Conservation (phyloP, 2,113 vertebrate species). For the Dicentrarchus labrax region DNA sequence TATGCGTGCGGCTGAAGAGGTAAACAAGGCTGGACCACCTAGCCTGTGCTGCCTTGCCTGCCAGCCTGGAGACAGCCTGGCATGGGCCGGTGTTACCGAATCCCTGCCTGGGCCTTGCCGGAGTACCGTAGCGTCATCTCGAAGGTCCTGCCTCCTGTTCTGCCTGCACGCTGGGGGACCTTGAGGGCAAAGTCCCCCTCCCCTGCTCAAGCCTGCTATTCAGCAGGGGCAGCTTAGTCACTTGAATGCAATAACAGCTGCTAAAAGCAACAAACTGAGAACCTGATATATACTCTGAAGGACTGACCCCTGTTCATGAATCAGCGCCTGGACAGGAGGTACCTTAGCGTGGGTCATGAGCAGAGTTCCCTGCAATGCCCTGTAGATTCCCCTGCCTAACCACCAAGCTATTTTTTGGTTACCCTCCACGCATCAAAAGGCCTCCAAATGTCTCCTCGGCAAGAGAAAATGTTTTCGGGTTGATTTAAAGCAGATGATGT, state of each 20-base stretch:
- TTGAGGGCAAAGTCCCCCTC: conserved; percentile 21
- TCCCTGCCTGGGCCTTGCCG: background rate
- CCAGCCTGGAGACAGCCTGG: conserved; percentile 55
- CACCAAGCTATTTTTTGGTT: conserved; percentile 57
- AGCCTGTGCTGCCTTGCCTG: conserved; percentile 65
- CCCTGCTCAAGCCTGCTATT: conserved; percentile 26
- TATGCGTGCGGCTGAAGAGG: conserved; percentile 63
- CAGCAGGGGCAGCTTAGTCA: conserved; percentile 42
- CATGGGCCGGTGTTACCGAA: conserved; percentile 8
- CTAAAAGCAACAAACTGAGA: conserved; percentile 79
- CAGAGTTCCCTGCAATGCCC: conserved; percentile 37
- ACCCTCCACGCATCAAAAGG: conserved; percentile 37
- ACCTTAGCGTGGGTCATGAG: conserved; percentile 61
- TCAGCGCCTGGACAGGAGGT: conserved; percentile 69
- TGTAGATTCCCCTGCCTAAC: conserved; percentile 39
- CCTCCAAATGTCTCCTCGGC: conserved; percentile 22
- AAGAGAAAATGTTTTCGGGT: conserved; percentile 35
- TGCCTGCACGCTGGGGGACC: background rate
- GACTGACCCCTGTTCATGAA: conserved; percentile 71
- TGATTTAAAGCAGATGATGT: conserved; percentile 65
- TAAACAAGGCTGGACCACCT: conserved; percentile 86
- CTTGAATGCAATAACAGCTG: conserved; percentile 82
- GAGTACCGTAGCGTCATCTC: conserved; percentile 8
- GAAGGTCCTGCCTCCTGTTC: conserved; percentile 26
- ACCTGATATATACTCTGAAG: conserved; percentile 77